These are phyloP conservation scores for Monochamus saltuarius DNA, from an alignment of 1,140 invertebrate species.

Conservation along the genomic window DNA sequence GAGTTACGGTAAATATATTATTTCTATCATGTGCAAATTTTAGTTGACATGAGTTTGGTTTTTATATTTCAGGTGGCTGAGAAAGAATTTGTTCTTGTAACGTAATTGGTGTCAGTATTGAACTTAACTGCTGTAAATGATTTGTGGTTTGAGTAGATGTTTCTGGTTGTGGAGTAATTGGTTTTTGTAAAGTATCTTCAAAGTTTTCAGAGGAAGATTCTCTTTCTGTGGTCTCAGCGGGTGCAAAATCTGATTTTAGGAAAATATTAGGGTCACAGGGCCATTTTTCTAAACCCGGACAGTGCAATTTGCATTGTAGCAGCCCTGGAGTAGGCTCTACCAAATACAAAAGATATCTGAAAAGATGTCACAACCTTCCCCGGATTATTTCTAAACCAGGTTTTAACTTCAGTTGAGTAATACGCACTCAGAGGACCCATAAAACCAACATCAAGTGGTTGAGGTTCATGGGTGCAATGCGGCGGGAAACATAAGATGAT, in stretches of 20 bases:
- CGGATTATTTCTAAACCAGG: slow-evolving; percentile 6
- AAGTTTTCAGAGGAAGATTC: too few relatives aligned
- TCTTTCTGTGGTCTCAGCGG: slow-evolving; percentile 43
- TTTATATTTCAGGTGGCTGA: too few relatives aligned
- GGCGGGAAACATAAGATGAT: slow-evolving; percentile 45
- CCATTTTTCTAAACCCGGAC: slow-evolving; percentile 10
- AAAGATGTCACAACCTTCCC: neutral
- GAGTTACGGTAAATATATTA: too few relatives aligned
- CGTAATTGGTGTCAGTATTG: too few relatives aligned
- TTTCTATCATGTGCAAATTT: too few relatives aligned
- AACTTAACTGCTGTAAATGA: too few relatives aligned
- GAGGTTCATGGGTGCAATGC: slow-evolving; percentile 45
- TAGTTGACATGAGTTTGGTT: too few relatives aligned
- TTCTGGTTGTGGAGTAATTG: too few relatives aligned
- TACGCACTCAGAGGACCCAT: slow-evolving; percentile 47
- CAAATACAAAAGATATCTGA: slow-evolving; percentile 11
- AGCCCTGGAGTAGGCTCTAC: slow-evolving; percentile 6
- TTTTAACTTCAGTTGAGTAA: slow-evolving; percentile 29
- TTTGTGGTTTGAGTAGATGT: too few relatives aligned
- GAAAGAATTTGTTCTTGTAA: too few relatives aligned
- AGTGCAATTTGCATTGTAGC: slow-evolving; percentile 12
- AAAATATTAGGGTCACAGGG: slow-evolving; percentile 45
- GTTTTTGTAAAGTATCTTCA: too few relatives aligned
- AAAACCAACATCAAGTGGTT: slow-evolving; percentile 48
- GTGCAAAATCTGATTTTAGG: slow-evolving; percentile 46